phyloP scores from a whole-genome alignment of 2,888 invertebrate genomes.

The Phrixothrix hirtus region DNA sequence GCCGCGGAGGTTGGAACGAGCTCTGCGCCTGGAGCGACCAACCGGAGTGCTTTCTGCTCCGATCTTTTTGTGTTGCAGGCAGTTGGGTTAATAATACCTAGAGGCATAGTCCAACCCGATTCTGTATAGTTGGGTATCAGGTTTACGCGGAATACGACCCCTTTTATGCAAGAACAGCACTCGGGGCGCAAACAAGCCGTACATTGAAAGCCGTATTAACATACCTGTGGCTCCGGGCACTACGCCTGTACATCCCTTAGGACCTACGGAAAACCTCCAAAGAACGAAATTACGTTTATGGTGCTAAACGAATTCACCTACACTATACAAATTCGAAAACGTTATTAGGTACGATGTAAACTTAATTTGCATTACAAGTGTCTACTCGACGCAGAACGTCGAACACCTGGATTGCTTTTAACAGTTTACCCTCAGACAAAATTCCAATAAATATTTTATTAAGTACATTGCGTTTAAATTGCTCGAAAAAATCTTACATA shows the following conservation, averaged over 20 bases:
- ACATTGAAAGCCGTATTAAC: slow-evolving; percentile 38
- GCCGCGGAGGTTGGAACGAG: slow-evolving; percentile 38
- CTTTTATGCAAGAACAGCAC: slow-evolving; percentile 45
- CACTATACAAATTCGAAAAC: slow-evolving; percentile 34
- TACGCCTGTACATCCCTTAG: slow-evolving; percentile 27
- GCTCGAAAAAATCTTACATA: no score
- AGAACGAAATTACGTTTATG: slow-evolving; percentile 28
- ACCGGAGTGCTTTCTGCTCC: slow-evolving; percentile 43
- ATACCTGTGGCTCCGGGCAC: slow-evolving; percentile 39
- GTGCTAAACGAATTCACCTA: slow-evolving; percentile 42
- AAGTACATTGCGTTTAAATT: no score
- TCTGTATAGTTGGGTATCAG: slow-evolving; percentile 44
- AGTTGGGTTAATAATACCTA: slow-evolving; percentile 51
- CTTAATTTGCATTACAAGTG: slow-evolving; percentile 44
- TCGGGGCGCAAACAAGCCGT: slow-evolving; percentile 44
- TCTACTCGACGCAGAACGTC: not conserved
- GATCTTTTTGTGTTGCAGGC: slow-evolving; percentile 49
- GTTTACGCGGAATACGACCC: slow-evolving; percentile 49
- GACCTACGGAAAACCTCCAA: slow-evolving; percentile 23
- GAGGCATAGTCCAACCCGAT: slow-evolving; percentile 47
- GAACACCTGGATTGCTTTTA: not conserved
- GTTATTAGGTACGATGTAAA: slow-evolving; percentile 42
- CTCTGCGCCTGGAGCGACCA: slow-evolving; percentile 44
- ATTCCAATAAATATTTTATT: no score
- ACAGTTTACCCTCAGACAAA: no score